A percentile compares a stretch with the other conserved stretches of the same genome.
These are phyloP conservation scores for Antigone vipio DNA, from an alignment of 2,113 vertebrate genomes.

Conservation along the genomic window DNA sequence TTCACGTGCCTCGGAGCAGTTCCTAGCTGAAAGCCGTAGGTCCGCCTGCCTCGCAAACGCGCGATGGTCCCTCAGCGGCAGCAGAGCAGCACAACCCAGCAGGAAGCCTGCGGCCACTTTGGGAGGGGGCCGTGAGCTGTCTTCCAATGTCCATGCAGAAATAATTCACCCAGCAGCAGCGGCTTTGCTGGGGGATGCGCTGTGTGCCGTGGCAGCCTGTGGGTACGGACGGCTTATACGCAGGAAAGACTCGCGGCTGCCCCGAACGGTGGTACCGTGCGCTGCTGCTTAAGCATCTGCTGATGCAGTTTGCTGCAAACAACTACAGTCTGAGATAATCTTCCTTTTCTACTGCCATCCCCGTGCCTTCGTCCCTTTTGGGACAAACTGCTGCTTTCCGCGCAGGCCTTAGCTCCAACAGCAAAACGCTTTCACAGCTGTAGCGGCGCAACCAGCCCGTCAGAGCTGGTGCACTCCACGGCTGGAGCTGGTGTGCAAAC, in stretches of 20 bases:
- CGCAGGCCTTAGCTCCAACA: not conserved
- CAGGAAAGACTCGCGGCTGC: not conserved
- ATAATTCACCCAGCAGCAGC: fast-evolving
- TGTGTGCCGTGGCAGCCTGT: too few relatives aligned
- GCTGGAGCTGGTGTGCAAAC: fast-evolving
- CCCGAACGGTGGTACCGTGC: fast-evolving
- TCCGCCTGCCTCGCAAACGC: not conserved
- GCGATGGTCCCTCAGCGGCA: fast-evolving
- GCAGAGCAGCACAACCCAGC: fast-evolving
- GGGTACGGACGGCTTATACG: fast-evolving
- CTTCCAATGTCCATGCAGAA: not conserved
- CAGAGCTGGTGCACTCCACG: not conserved
- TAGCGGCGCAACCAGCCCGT: fast-evolving
- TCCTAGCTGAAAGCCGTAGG: not conserved
- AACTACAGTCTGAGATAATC: not conserved
- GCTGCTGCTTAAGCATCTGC: not conserved
- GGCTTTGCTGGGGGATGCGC: not conserved
- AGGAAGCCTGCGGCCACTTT: fast-evolving
- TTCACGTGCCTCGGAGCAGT: not conserved
- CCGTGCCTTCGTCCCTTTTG: not conserved
- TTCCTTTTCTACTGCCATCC: not conserved
- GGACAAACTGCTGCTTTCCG: not conserved
- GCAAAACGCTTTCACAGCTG: not conserved
- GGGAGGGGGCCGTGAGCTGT: not conserved
- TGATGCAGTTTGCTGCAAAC: not conserved